These are phyloP conservation scores for Ailuropoda melanoleuca DNA, from an alignment of 2,113 vertebrate species.

Conservation along the genomic window DNA sequence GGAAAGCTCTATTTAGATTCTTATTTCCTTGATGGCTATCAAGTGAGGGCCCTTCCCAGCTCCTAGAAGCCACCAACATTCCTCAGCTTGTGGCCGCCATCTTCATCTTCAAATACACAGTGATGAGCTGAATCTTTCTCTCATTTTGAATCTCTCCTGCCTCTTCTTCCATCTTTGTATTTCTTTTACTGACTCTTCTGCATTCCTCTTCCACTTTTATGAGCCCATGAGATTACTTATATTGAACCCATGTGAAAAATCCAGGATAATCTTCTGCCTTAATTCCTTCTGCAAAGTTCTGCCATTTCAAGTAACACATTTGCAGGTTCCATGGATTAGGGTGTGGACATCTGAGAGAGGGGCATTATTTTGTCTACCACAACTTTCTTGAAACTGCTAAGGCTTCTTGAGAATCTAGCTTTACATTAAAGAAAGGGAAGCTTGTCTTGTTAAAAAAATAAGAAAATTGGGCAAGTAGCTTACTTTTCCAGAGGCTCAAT, in stretches of 20 bases:
- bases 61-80: neutral
- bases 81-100: accelerated
- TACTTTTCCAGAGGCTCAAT: neutral
- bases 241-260: neutral
- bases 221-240: neutral
- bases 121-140: neutral
- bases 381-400: neutral
- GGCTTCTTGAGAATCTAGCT: neutral
- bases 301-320: neutral
- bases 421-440: neutral
- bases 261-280: neutral
- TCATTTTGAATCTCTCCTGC: neutral
- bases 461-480: neutral
- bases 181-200: neutral
- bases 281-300: neutral
- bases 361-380: neutral
- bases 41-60: neutral
- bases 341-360: neutral
- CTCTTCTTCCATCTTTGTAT: neutral
- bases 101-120: neutral
- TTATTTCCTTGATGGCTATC: neutral
- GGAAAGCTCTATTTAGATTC: accelerated
- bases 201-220: neutral
- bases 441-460: neutral
- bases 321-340: neutral